Evolutionary conservation across 2,113 vertebrate species (phyloP), one percentile per base, ranked within the genome.

Genomic region (Pluvialis apricaria): DNA sequence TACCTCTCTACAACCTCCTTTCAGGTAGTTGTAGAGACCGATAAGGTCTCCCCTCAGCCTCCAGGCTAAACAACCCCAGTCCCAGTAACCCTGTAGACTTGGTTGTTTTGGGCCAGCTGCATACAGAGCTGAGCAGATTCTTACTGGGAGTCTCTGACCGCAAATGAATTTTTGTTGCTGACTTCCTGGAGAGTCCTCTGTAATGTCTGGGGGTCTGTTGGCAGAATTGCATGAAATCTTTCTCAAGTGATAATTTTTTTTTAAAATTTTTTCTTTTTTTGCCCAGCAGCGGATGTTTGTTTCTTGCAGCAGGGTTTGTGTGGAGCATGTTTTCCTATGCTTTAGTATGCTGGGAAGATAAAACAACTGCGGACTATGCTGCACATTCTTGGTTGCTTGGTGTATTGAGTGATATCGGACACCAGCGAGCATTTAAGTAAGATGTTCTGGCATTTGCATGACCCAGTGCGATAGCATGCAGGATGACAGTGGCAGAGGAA

Each of bases 401-500:
- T 70, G 24, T 36, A 2, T 16, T 45, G 72, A 83, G 29, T n/a
- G 55, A 31, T 52, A 38, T 13, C 0, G 0, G 78, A 38, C 49
- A 22, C 49, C n/a, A 28, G 14, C 0, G 3, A 45, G 45, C 18
- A 45, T 36, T 60, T 9, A 64, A 38, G 32, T 15, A 60, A 64
- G 38, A 21, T 1, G 1, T 31, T 65, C 10, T 12, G 82, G 45
- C 13, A 7, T 66, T 44, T 62, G 29, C 32, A 8, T 51, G 72
- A 66, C 7, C 68, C 55, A 17, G 32, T 18, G 42, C 0, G 1
- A 32, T 29, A 70, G 72, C 72, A 9, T 17, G 60, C n/a, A 7
- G 65, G 38, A 55, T 58, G 69, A 17, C 69, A 87, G 83, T 64
- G 95, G 61, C 89, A 72, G 54, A 58, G 86, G 88, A 88, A 93